phyloP scores from a whole-genome alignment of 2,888 invertebrate genomes.

The Pteria penguin region DNA sequence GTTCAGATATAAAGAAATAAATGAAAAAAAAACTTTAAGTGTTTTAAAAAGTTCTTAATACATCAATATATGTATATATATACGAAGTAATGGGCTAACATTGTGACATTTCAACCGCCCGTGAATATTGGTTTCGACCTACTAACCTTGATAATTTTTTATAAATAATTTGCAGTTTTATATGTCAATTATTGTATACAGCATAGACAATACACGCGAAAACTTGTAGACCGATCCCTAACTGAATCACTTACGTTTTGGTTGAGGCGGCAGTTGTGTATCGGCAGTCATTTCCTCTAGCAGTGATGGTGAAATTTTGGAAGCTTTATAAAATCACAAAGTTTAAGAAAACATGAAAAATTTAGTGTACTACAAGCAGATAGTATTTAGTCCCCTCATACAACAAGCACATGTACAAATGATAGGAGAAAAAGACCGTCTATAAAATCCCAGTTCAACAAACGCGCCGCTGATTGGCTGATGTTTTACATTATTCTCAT shows the following conservation, averaged over 20 bases:
- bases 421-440: conserved; percentile 43
- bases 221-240: too few species aligned
- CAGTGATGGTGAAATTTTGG: conserved; percentile 82
- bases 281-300: conserved; percentile 82
- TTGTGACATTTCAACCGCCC: too few species aligned
- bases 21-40: neutral
- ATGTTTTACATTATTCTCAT: conserved; percentile 24
- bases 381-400: conserved; percentile 5
- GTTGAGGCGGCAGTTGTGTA: conserved; percentile 76
- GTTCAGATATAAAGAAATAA: neutral
- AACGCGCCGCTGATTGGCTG: conserved; percentile 44
- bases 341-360: conserved; percentile 22
- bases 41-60: too few species aligned
- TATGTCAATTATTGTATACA: too few species aligned
- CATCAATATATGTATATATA: too few species aligned
- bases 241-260: conserved; percentile 79
- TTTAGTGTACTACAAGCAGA: neutral
- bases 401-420: conserved; percentile 38
- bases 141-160: neutral
- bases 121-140: neutral
- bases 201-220: too few species aligned
- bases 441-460: conserved; percentile 43
- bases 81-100: too few species aligned
- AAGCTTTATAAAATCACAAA: conserved; percentile 50
- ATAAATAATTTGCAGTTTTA: too few species aligned